Evolutionary conservation across 2,888 invertebrate species (phyloP), one percentile per base, ranked within the genome.

Genomic region (Nephrocerus scutellatus): DNA sequence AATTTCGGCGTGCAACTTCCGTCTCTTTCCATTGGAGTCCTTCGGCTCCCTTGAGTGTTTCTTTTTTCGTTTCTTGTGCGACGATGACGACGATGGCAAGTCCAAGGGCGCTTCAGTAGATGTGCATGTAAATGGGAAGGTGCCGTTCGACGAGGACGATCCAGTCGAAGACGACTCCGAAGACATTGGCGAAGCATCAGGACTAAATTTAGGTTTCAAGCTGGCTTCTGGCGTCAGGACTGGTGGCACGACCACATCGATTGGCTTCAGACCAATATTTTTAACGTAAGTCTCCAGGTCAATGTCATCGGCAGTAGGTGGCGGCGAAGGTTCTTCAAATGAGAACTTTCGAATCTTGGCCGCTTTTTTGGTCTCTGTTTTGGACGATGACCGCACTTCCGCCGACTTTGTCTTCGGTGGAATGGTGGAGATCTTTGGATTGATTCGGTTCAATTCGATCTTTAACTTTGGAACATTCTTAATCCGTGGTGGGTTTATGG

Each of bases 1-100:
- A 31, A 75, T 75, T 50, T 74, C 74, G 0, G 74, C 75, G 49
- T 75, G 75, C n/a, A 74, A 50, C 53, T 74, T 74, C 26, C 72
- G 59, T 22, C 74, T 69, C 47, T 75, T 75, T 21, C 65, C 59
- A 25, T 59, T 63, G 1, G 62, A 45, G 26, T 66, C 63, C 39
- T 63, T 61, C 0, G 72, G 69, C 41, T 71, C 72, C 54, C 73
- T 73, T 2, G 74, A 74, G 54, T 75, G 75, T 52, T 75, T 75
- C 62, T 75, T 75, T 53, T 75, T 75, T 20, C 74, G 63, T 53
- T 74, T 75, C 53, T 74, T 74, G 43, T 71, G 73, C 14, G 70
- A 60, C 1, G 60, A 56, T 2, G 57, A 52, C 0, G 49, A 48
- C 0, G 50, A 34, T 1, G 40, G 21, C n/a, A 15, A 21, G 3